Evolutionary conservation across 2,888 invertebrate genomes (phyloP), one percentile per base, ranked within the genome.

Genomic region (Scotopteryx bipunctaria): DNA sequence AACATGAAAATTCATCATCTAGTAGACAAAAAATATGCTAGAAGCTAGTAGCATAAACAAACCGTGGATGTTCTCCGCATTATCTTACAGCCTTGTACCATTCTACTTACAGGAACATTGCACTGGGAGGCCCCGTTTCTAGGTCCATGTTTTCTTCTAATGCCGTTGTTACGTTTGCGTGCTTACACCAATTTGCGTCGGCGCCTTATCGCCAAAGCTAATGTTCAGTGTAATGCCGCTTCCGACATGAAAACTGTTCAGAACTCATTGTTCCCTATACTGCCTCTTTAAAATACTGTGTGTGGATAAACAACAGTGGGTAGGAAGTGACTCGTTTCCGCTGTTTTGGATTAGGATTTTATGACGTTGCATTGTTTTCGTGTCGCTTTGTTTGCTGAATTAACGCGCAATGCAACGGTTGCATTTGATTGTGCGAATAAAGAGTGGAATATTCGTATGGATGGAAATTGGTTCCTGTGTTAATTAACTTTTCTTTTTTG

Each of bases 161-260:
- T 71, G 65, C 68, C 70, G 69, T 70, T 63, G 66, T 66, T 60
- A 65, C 46, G 72, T 64, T 87, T 69, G 89, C 88, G 88, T 89
- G 88, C 69, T 66, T 64, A 51, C 67, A 67, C 75, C 85, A 84
- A 88, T 89, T 88, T 85, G 81, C 77, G 86, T 75, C 68, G 78
- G 73, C 78, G 79, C 81, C 86, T 88, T 89, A 88, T 89, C 88
- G 85, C 67, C 48, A 64, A 66, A 69, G 82, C 84, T 87, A 87
- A 88, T 87, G 86, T 83, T 83, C 79, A 82, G 78, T 83, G 84
- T 88, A 86, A 87, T 84, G 73, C 81, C 70, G 78, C 82, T 87
- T 87, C 88, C 87, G 88, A 86, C 88, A 86, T 82, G 83, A 83
- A 85, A 84, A 83, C 84, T 78, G 78, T 76, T 83, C 77, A 58